Conservation (phyloP, 2,113 vertebrate genomes). For the Nannospalax galili region DNA sequence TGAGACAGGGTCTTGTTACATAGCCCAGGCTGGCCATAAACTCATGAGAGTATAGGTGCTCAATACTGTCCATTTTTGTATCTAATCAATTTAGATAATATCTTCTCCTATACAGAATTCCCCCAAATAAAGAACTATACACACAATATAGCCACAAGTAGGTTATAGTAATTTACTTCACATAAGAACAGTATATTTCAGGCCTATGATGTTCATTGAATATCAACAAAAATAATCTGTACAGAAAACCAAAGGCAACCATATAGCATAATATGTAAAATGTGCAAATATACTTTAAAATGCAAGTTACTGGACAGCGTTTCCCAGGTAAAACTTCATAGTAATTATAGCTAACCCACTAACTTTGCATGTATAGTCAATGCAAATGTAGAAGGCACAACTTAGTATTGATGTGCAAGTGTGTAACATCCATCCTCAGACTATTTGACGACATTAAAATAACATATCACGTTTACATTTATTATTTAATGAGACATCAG, state of each 20-base stretch:
- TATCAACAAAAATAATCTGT: conserved; percentile 81
- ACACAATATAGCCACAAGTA: conserved; percentile 67
- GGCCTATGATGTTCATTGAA: conserved; percentile 82
- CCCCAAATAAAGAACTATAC: conserved; percentile 73
- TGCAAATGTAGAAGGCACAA: conserved; percentile 88
- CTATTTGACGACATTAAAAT: conserved; percentile 57
- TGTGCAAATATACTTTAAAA: conserved; percentile 84
- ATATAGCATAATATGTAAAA: conserved; percentile 73
- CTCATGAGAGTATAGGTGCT: background rate
- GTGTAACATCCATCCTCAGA: conserved; percentile 72
- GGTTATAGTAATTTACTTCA: conserved; percentile 84
- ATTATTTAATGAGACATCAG: conserved; percentile 69
- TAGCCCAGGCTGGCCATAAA: background rate
- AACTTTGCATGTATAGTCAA: conserved; percentile 74
- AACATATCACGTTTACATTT: conserved; percentile 53
- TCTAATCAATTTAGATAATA: conserved; percentile 27
- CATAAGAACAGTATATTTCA: conserved; percentile 77
- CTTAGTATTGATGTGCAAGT: conserved; percentile 77
- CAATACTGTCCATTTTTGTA: background rate
- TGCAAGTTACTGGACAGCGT: conserved; percentile 70
- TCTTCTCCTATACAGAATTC: conserved; percentile 46
- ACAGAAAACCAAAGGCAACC: conserved; percentile 83
- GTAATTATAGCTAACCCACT: conserved; percentile 54
- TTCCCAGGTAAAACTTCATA: conserved; percentile 66
- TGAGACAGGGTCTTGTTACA: background rate